Base-by-base conservation (phyloP, 2,113 vertebrate genomes). In the Nanorana parkeri region DNA sequence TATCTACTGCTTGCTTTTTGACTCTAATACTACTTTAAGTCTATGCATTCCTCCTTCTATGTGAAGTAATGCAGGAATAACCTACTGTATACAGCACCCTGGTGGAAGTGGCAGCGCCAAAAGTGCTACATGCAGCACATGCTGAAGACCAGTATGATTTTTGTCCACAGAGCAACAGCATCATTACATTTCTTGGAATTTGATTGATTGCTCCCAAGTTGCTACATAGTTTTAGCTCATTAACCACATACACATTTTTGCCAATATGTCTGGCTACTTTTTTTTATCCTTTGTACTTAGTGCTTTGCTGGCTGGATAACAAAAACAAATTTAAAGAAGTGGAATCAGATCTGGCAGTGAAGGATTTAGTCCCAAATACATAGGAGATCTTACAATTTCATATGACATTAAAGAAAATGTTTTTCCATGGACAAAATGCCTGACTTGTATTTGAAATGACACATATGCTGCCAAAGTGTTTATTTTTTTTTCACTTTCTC, bases 311-410 rank as follows among this genome's bases (percentile, higher is more conserved):
- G 86, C 89, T 74, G 19, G 85, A 89, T 91, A 91, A 92, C 89
- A 91, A 89, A 89, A 93, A 89, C 88, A 89, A 87, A 89, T 89
- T 85, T 85, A 85, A 87, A 89, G 85, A 86, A 91, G 82, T 91
- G 86, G 90, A 94, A 93, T 94, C 88, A 90, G 87, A 88, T 91
- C 90, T 92, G 90, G 90, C 92, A 91, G 89, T 85, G 88, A 90
- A 91, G 78, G 73, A 84, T 89, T 91, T 52, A 26, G 86, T 90
- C 92, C 90, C 89, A 92, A 89, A 90, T 90, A 90, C 92, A 90
- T 88, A 91, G 86, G 89, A 92, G 90, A 91, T 91, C 84, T 88
- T 91, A 90, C 90, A 92, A 92, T 90, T 93, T 94, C 87, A 88
- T 91, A 88, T 92, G 92, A 92, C 89, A 89, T 87, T 85, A 88